Percentiles rank a stretch among this genome's conserved stretches.
These are phyloP conservation scores for Varanus salvator DNA, from an alignment of 2,113 vertebrate genomes.

Conservation along the genomic window DNA sequence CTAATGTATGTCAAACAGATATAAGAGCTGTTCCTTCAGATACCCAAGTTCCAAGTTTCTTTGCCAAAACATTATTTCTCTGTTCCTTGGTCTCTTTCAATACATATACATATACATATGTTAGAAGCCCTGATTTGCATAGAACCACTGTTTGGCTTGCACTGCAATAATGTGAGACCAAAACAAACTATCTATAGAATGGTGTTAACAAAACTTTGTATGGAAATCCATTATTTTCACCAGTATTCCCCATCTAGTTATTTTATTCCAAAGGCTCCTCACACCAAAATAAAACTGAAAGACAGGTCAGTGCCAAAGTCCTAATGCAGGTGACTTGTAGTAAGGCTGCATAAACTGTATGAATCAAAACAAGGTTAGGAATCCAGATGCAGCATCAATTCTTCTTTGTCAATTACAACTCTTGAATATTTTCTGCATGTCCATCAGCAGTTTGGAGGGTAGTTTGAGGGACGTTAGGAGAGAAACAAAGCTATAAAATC, in stretches of 20 bases:
- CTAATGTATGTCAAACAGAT: background rate
- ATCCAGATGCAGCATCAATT: background rate
- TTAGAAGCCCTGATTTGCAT: background rate
- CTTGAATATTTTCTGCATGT: background rate
- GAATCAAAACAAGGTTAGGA: background rate
- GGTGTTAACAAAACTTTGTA: background rate
- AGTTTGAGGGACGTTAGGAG: background rate
- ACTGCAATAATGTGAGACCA: background rate
- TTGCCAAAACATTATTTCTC: too few species aligned
- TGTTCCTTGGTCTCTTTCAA: background rate
- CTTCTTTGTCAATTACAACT: background rate
- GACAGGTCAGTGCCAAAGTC: background rate
- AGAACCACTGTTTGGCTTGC: background rate
- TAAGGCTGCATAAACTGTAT: background rate
- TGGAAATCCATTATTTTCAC: background rate
- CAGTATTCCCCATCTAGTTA: background rate
- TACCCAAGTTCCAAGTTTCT: background rate
- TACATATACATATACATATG: background rate
- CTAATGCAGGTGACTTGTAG: background rate
- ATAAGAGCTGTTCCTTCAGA: background rate
- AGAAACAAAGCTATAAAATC: conserved; percentile 3
- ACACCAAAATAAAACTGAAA: background rate
- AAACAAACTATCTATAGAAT: background rate
- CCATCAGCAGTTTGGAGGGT: background rate
- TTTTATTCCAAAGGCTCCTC: background rate